Percentiles rank a stretch among this genome's conserved stretches.
phyloP scores from a whole-genome alignment of 2,888 invertebrate species.

The Melangyna quadrimaculata region DNA sequence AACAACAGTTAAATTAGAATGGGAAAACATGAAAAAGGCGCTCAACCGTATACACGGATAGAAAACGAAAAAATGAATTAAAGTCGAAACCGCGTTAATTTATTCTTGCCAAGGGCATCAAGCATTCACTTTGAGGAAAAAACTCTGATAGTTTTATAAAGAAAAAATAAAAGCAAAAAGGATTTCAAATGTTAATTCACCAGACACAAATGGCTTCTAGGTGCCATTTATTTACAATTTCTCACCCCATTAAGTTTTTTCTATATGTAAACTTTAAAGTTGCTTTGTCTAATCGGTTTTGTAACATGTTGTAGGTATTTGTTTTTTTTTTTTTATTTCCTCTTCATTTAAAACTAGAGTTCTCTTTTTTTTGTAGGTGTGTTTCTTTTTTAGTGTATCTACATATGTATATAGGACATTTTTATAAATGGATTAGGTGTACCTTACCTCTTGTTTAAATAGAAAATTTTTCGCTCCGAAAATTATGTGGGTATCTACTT shows the following conservation, averaged over 20 bases:
- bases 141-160: background rate
- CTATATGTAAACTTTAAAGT: background rate
- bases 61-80: slow-evolving; percentile 65
- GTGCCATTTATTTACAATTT: slow-evolving; percentile 24
- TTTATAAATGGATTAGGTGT: no score
- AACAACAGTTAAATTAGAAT: slow-evolving; percentile 13
- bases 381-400: background rate
- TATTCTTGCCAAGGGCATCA: slow-evolving; percentile 46
- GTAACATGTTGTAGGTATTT: background rate
- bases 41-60: slow-evolving; percentile 14
- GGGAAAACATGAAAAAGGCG: slow-evolving; percentile 1
- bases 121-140: background rate
- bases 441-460: no score
- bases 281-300: background rate
- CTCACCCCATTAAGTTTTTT: background rate
- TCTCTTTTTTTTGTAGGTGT: background rate
- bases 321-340: background rate
- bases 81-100: slow-evolving; percentile 67
- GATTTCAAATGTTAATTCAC: slow-evolving; percentile 19
- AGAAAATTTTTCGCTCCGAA: no score
- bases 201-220: slow-evolving; percentile 5
- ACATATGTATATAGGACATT: no score
- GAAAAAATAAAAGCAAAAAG: background rate
- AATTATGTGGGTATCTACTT: no score
- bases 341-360: background rate